Evolutionary conservation across 2,113 vertebrate genomes (phyloP).

Genomic region (Lasiurus borealis): DNA sequence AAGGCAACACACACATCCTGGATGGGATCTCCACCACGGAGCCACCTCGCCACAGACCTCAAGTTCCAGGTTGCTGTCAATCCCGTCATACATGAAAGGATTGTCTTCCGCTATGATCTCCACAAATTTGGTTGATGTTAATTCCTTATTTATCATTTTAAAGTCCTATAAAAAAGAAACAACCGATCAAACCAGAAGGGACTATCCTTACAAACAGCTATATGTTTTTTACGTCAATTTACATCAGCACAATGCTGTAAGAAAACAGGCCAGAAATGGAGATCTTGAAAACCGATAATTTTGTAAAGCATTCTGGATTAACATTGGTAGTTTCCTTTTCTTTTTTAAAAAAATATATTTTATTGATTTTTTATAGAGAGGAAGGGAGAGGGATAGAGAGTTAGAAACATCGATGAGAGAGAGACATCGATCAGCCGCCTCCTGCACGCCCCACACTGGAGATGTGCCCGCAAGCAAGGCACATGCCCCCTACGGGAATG

Average conservation of each 20-base stretch:
- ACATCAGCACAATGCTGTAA: neutral
- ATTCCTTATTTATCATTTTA: conserved; percentile 86
- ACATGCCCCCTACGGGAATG: too few species aligned
- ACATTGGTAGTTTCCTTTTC: neutral
- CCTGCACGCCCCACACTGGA: too few species aligned
- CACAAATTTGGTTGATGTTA: conserved; percentile 89
- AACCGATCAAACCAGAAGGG: neutral
- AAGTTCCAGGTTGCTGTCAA: conserved; percentile 86
- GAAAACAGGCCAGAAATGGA: neutral
- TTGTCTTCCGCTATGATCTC: conserved; percentile 88
- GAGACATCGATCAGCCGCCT: too few species aligned
- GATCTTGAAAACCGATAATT: neutral
- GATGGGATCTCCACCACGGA: neutral
- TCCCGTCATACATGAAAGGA: conserved; percentile 69
- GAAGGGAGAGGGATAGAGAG: too few species aligned
- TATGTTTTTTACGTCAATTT: neutral
- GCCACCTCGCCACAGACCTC: conserved; percentile 87
- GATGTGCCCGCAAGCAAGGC: too few species aligned
- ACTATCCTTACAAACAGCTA: neutral
- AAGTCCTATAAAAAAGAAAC: conserved; percentile 88
- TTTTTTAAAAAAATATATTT: too few species aligned
- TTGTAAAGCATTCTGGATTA: neutral
- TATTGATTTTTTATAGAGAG: too few species aligned
- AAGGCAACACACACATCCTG: neutral
- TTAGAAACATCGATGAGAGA: too few species aligned